Evolutionary conservation across 2,797 vertebrate genomes (phyloP).

Genomic region (Chromobotia macracanthus): DNA sequence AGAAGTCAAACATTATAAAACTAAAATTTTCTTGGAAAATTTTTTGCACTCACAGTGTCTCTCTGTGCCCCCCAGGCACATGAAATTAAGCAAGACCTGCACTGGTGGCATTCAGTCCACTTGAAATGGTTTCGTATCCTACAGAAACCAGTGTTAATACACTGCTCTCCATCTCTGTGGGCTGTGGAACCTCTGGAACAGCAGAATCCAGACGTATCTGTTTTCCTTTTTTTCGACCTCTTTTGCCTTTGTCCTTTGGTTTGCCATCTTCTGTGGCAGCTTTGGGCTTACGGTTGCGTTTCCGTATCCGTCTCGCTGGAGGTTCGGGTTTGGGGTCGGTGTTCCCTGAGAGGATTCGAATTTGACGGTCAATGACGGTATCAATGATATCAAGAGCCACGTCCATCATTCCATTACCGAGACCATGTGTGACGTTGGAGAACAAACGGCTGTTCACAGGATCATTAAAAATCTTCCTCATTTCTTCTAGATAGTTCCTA

Average conservation of each 20-base stretch:
- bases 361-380: slow-evolving; percentile 79
- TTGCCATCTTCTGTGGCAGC: slow-evolving; percentile 57
- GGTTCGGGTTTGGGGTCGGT: slow-evolving; percentile 72
- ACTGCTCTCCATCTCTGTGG: slow-evolving; percentile 69
- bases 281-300: slow-evolving; percentile 73
- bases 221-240: slow-evolving; percentile 70
- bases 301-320: slow-evolving; percentile 68
- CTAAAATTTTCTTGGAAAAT: slow-evolving; percentile 39
- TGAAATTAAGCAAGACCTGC: slow-evolving; percentile 56
- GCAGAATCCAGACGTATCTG: slow-evolving; percentile 63
- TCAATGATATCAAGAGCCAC: slow-evolving; percentile 77
- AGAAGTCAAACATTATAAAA: slow-evolving; percentile 39
- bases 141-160: slow-evolving; percentile 80
- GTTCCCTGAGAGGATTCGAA: slow-evolving; percentile 77
- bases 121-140: slow-evolving; percentile 79
- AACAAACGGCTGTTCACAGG: slow-evolving; percentile 74
- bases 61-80: not conserved
- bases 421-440: slow-evolving; percentile 78
- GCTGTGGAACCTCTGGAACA: slow-evolving; percentile 54
- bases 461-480: slow-evolving; percentile 78
- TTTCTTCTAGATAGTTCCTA: slow-evolving; percentile 81
- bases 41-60: slow-evolving; percentile 21
- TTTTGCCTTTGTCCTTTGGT: slow-evolving; percentile 67
- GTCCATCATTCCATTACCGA: slow-evolving; percentile 80
- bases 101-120: slow-evolving; percentile 65